Base-by-base conservation (phyloP, 2,888 invertebrate species). In the Piscicola geometra region DNA sequence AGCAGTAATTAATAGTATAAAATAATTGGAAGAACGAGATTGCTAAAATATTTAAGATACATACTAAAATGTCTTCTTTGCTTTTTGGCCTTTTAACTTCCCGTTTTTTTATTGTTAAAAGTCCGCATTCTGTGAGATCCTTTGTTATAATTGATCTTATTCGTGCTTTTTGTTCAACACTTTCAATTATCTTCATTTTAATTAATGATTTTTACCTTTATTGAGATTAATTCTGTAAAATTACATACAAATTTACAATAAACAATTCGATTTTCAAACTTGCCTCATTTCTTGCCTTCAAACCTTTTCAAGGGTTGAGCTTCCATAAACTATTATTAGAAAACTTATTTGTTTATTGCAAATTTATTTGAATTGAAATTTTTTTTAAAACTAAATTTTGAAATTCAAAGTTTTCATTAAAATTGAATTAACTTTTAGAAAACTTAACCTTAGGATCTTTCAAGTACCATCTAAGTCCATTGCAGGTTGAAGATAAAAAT, bases 61-160 rank as follows among this genome's bases (percentile, higher is more conserved):
- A 21, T 32, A 68, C 75, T 36, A 75, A 60, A 30, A 41, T 66
- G 41, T 75, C 75, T 41, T 75, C 75, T 52, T 75, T 75, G 75
- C 69, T 52, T 52, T 52, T 75, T 28, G 12, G 47, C 36, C 41
- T 75, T 68, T 68, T 75, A 30, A 71, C 30, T 71, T 50, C 50
- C 50, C 50, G 60, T 56, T 56, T 56, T 25, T 56, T 56, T 5
- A 21, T 56, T 56, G 60, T 56, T 25, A 56, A 5, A 25, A 56
- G 60, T 56, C 60, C 60, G 25, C 60, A 15, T 25, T 56, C 60
- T 56, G 5, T 56, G 21, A 56, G 60, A 56, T 56, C 60, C 25
- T 56, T 56, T 25, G 60, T 56, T 56, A 56, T 56, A 56, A 56
- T 56, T 56, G 60, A 56, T 25, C 5, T 56, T 56, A 56, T 25